A percentile compares a stretch with the other conserved stretches of the same genome.
Conservation (phyloP, 2,797 vertebrate genomes). For the Arnoldichthys spilopterus region DNA sequence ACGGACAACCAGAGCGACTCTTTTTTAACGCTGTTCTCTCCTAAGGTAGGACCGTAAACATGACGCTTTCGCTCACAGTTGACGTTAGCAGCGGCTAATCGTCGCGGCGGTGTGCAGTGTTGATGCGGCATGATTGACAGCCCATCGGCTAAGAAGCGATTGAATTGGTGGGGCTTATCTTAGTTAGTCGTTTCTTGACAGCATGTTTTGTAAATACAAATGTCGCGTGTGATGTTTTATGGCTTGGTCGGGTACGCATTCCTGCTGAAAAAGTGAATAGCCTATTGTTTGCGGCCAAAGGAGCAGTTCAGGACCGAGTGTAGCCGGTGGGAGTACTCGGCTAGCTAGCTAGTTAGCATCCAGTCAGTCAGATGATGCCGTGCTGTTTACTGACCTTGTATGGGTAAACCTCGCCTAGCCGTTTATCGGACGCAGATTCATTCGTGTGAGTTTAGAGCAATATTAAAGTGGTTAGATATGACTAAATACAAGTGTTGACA, state of each 20-base stretch:
- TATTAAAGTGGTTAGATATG: background rate
- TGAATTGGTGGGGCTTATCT: background rate
- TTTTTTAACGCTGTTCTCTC: constrained; percentile 11
- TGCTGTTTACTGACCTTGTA: constrained; percentile 7
- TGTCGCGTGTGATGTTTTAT: background rate
- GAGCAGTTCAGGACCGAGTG: background rate
- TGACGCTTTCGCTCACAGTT: background rate
- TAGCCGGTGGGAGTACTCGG: background rate
- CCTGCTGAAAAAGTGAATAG: background rate
- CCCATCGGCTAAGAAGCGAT: constrained; percentile 2
- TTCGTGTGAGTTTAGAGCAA: no score
- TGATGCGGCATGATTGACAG: constrained; percentile 61
- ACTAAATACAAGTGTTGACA: background rate
- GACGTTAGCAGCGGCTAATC: no score
- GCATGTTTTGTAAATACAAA: no score
- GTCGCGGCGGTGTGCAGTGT: constrained; percentile 45
- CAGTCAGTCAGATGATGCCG: background rate
- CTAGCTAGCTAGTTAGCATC: constrained; percentile 33
- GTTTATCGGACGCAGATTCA: no score
- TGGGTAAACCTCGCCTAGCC: background rate
- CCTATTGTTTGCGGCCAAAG: background rate
- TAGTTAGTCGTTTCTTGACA: background rate
- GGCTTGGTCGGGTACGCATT: background rate
- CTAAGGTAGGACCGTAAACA: constrained; percentile 41
- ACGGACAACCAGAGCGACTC: background rate